phyloP scores from a whole-genome alignment of 2,113 vertebrate species.

The Alethe castanea region DNA sequence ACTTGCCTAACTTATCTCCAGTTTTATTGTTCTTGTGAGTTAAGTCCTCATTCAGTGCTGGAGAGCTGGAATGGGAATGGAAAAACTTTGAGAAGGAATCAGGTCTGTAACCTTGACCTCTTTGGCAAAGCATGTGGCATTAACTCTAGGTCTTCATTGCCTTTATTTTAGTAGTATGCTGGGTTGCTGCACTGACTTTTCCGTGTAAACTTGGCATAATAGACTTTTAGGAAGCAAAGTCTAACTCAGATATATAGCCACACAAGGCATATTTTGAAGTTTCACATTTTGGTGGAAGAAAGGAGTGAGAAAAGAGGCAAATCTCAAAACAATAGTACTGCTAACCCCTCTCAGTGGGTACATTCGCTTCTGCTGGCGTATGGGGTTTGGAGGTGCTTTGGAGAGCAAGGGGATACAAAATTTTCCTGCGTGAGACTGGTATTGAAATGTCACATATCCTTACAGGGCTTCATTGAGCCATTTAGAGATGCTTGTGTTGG shows the following conservation, averaged over 20 bases:
- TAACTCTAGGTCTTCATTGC: not conserved
- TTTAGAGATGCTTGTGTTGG: not conserved
- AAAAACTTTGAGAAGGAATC: not conserved
- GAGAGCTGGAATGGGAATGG: not conserved
- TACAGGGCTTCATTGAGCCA: not conserved
- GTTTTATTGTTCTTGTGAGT: not conserved
- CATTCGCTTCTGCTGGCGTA: not conserved
- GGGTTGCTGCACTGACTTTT: not conserved
- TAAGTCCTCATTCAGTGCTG: not conserved
- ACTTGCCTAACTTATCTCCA: not conserved
- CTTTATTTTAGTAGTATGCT: not conserved
- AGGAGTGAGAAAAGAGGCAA: not conserved
- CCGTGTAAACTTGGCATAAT: not conserved
- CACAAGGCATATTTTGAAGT: not conserved
- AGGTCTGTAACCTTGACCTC: not conserved
- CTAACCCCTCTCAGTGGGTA: not conserved
- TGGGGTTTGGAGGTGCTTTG: not conserved
- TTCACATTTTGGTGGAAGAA: not conserved
- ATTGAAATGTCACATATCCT: not conserved
- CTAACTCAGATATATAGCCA: not conserved
- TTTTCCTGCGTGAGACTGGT: not conserved
- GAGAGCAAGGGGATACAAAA: not conserved
- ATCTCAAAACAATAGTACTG: not conserved
- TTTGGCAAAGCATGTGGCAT: not conserved
- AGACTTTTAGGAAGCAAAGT: not conserved